phyloP scores from a whole-genome alignment of 2,113 vertebrate genomes.

The Gasterosteus nipponicus region DNA sequence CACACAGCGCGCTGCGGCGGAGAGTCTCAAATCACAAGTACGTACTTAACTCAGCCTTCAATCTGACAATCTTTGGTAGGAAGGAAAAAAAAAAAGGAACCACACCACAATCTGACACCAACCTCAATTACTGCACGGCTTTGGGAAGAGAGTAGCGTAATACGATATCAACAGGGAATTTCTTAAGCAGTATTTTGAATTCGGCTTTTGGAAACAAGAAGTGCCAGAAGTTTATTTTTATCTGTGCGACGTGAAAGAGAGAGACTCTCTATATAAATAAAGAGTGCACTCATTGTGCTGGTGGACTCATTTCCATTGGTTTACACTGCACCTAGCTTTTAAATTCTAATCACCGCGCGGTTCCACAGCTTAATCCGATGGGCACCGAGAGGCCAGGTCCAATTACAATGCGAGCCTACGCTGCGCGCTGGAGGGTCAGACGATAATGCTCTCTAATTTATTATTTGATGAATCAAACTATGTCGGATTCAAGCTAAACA shows the following conservation, averaged over 20 bases:
- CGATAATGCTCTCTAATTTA: conserved; percentile 47
- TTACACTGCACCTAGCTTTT: conserved; percentile 56
- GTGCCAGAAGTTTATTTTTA: conserved; percentile 77
- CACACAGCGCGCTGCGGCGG: conserved; percentile 24
- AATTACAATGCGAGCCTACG: conserved; percentile 23
- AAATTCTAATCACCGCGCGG: conserved; percentile 55
- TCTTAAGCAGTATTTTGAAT: conserved; percentile 65
- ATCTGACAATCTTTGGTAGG: conserved; percentile 60
- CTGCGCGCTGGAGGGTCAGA: conserved; percentile 34
- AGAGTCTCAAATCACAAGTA: conserved; percentile 58
- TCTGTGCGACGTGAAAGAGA: conserved; percentile 65
- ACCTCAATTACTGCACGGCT: conserved; percentile 78
- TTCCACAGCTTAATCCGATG: conserved; percentile 68
- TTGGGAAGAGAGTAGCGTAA: conserved; percentile 65
- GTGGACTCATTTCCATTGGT: conserved; percentile 54
- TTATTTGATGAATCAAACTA: conserved; percentile 54
- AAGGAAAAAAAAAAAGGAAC: conserved; percentile 21
- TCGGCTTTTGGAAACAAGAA: conserved; percentile 71
- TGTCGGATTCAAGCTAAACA: conserved; percentile 53
- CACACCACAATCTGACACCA: conserved; percentile 80
- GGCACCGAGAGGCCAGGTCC: conserved; percentile 52
- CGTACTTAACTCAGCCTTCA: conserved; percentile 68
- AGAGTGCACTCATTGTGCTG: conserved; percentile 44
- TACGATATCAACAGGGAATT: conserved; percentile 78
- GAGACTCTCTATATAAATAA: conserved; percentile 69